Evolutionary conservation across 1,140 invertebrate species (phyloP).

Genomic region (Triops longicaudatus): DNA sequence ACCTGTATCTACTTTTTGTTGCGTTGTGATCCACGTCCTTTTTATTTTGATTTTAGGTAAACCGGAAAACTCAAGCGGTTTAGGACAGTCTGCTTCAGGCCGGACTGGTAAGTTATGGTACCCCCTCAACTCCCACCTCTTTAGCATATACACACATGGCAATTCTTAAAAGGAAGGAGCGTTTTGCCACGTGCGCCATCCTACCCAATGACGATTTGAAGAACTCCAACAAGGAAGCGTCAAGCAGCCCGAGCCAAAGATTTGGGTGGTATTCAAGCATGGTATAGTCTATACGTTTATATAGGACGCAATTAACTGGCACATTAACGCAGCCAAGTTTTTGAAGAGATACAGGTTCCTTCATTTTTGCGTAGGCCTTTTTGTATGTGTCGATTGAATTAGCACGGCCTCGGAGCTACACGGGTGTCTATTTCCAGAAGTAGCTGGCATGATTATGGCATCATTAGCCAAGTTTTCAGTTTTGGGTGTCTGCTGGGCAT

Average conservation of each 20-base stretch:
- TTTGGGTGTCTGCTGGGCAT: constrained; percentile 1
- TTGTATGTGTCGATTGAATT: constrained; percentile 12
- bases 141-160: background rate
- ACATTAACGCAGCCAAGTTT: no score
- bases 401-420: background rate
- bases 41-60: background rate
- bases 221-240: background rate
- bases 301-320: background rate
- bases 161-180: background rate
- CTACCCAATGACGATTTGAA: background rate
- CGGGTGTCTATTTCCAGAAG: constrained; percentile 7
- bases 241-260: background rate
- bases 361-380: background rate
- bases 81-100: background rate
- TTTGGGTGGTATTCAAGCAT: background rate
- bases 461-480: constrained; percentile 15
- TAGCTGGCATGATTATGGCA: constrained; percentile 11
- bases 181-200: background rate
- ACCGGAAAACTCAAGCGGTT: background rate
- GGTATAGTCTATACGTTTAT: background rate
- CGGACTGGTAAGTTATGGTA: background rate
- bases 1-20: background rate
- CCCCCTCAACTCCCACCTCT: background rate
- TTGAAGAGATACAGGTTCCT: background rate
- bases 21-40: background rate